Evolutionary conservation across 2,113 vertebrate species (phyloP), one percentile per base, ranked within the genome.

Genomic region (Trogon melanurus): DNA sequence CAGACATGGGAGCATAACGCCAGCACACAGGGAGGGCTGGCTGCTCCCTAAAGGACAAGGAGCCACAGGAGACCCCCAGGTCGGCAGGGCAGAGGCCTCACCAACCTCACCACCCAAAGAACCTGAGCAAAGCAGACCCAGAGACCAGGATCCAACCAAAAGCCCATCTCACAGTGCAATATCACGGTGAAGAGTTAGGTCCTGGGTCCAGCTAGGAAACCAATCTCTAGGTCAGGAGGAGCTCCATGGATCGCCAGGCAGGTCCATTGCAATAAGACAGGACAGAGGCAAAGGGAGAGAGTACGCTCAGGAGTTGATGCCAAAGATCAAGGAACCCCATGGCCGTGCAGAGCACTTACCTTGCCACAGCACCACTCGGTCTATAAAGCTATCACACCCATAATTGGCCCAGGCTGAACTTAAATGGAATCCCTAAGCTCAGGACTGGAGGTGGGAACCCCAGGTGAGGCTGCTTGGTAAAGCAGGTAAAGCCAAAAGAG

Each of bases 311-410:
- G 25, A 36, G 11, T 1, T 29, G 4, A 69, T 5, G 12, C 16
- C 36, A 53, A 41, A 29, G 20, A 17, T 4, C 21, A 79, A n/a
- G 16, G 11, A n/a, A 10, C 6, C 45, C 22, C 11, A 26, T 6
- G 1, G 12, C 16, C 34, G 65, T 7, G 3, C 16, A 54, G 4
- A 71, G 2, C 18, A 45, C 16, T 22, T 34, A 1, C 8, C 38
- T 2, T 13, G 16, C 10, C 4, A 2, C 7, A 58, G 3, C 20
- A 51, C 12, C 4, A 0, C 23, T 12, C 3, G 27, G 1, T 2
- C 19, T 41, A 12, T 25, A 27, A 13, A 10, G 1, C 53, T 45
- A 25, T 14, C 8, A 38, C 32, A 36, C 2, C 4, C 6, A 47
- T 16, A 25, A 70, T 0, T 48, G 1, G 2, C 6, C 3, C 56